Base-by-base conservation (phyloP, 2,888 invertebrate genomes). In the Cantharis nigra region DNA sequence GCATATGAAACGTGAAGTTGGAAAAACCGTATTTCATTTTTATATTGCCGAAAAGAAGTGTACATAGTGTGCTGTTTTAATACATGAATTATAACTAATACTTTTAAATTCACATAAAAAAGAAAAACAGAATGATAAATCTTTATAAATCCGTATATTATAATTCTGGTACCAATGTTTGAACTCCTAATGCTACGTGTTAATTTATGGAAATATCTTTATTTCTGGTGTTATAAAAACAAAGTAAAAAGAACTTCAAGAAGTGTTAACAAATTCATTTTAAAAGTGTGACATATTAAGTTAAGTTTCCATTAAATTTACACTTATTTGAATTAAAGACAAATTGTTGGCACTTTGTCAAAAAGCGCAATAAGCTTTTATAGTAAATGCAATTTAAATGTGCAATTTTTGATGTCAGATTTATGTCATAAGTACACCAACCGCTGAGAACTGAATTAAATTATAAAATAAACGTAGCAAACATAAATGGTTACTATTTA, bases 1-100 rank as follows among this genome's bases (percentile, higher is more conserved):
- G 74, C 77, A 77, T 77, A 77, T 77, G 77, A 77, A 77, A 77
- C 77, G 77, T 74, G 69, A 71, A 74, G 77, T 74, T 71, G 77
- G 77, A 77, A 74, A 63, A 67, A 63, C 77, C 74, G 77, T 77
- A 71, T 77, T 74, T 77, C 77, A 77, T 77, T 77, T 77, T 77
- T 77, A 74, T 77, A 73, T 74, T 74, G 77, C 73, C 71, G 74
- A 77, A 77, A 75, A 77, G 70, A 63, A 65, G 70, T 69, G 30
- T 62, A 63, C 73, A 74, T 71, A 72, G 73, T 77, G 70, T 77
- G 65, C 65, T 28, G 26, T 75, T 74, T 70, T 75, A 75, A 75
- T 75, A 65, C 26, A 77, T 69, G 77, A 77, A 77, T 77, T 73
- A 77, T 77, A 73, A 77, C 76, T 70, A 70, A 30, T 70, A 70